phyloP scores from a whole-genome alignment of 2,888 invertebrate species.

The Tipula vernalis region DNA sequence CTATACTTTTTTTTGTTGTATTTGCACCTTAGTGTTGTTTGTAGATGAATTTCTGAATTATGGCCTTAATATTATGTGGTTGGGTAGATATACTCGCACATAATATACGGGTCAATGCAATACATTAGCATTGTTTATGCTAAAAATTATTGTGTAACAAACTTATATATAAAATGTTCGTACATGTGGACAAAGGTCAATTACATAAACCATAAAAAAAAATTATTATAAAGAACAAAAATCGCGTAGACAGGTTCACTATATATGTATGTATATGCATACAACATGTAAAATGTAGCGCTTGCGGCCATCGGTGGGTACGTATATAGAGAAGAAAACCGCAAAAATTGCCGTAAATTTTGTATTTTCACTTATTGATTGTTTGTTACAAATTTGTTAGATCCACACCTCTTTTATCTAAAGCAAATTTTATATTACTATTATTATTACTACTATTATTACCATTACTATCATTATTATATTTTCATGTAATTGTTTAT shows the following conservation, averaged over 20 bases:
- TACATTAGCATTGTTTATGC: neutral
- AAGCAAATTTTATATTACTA: neutral
- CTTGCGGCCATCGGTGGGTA: neutral
- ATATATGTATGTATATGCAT: neutral
- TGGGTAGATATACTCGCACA: neutral
- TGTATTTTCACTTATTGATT: neutral
- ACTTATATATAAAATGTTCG: neutral
- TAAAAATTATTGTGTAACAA: neutral
- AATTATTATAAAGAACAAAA: neutral
- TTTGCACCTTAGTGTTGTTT: neutral
- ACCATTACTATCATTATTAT: neutral
- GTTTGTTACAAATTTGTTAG: conserved; percentile 4
- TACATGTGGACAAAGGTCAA: neutral
- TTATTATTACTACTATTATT: neutral
- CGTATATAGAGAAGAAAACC: neutral
- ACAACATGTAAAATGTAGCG: neutral
- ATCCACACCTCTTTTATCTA: neutral
- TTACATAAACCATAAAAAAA: neutral
- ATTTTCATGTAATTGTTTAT: neutral
- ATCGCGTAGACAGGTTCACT: neutral
- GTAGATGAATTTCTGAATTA: neutral
- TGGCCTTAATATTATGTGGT: neutral
- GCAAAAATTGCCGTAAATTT: neutral
- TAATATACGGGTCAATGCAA: neutral
- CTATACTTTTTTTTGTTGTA: neutral